These are phyloP conservation scores for Cuculus canorus DNA, from an alignment of 2,797 vertebrate species.

Conservation along the genomic window DNA sequence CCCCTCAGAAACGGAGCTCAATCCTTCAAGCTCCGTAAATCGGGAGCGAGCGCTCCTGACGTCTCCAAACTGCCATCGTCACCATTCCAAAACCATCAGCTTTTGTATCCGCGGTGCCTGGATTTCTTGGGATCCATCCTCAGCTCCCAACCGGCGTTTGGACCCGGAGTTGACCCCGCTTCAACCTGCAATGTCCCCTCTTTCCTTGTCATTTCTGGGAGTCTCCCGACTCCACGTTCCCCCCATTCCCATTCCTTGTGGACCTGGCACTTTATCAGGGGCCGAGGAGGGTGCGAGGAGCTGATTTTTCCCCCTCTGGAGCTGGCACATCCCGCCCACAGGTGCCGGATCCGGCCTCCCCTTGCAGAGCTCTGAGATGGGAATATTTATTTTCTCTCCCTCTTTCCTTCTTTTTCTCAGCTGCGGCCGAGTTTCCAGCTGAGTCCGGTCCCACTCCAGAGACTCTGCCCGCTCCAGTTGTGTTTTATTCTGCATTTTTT, in stretches of 20 bases:
- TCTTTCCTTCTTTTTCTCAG: background rate
- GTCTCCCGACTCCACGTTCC: background rate
- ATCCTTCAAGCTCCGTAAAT: too few relatives aligned
- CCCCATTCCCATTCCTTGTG: background rate
- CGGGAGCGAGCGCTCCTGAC: background rate
- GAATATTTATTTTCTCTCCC: background rate
- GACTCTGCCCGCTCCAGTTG: background rate
- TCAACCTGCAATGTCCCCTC: background rate
- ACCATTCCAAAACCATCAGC: background rate
- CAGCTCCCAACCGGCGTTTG: background rate
- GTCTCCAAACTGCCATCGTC: background rate
- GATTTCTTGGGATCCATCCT: background rate
- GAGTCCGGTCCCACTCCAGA: background rate
- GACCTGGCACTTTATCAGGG: background rate
- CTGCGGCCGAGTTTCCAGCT: background rate
- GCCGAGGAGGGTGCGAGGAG: background rate
- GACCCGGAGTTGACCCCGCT: background rate
- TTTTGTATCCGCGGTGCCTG: background rate
- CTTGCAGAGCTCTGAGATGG: background rate
- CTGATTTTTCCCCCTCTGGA: background rate
- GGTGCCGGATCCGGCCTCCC: background rate
- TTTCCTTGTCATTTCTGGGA: too few relatives aligned
- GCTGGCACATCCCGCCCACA: too few relatives aligned
- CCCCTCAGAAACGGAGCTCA: background rate
- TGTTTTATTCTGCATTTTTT: background rate